A percentile compares a stretch with the other conserved stretches of the same genome.
These are phyloP conservation scores for Trissonchulus sp. DNA, from an alignment of 2,888 invertebrate species.

Conservation along the genomic window DNA sequence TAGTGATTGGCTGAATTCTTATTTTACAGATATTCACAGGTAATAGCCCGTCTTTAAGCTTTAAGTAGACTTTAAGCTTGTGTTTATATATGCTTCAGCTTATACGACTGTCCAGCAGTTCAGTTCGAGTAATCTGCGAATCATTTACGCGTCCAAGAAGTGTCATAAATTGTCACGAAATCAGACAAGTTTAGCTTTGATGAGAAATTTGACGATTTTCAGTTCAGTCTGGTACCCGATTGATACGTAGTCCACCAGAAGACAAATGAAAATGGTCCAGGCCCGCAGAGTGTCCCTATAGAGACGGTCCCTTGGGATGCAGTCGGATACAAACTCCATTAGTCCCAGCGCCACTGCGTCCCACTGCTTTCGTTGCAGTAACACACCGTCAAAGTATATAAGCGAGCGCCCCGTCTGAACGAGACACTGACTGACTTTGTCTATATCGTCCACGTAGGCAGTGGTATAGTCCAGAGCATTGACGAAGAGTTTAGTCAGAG, in stretches of 20 bases:
- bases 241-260: not conserved
- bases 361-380: constrained; percentile 20
- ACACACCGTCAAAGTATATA: constrained; percentile 15
- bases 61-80: too few relatives aligned
- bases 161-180: too few relatives aligned
- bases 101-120: too few relatives aligned
- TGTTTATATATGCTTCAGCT: too few relatives aligned
- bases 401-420: constrained; percentile 20
- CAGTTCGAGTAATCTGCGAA: too few relatives aligned
- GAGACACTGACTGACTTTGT: not conserved
- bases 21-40: too few relatives aligned
- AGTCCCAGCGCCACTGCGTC: constrained; percentile 12
- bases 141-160: too few relatives aligned
- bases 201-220: constrained; percentile 9
- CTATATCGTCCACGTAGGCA: not conserved
- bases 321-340: constrained; percentile 16
- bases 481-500: not conserved
- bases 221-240: constrained; percentile 23
- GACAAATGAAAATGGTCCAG: constrained; percentile 17
- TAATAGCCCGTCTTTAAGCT: too few relatives aligned
- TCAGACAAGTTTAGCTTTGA: not conserved
- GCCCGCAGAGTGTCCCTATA: constrained; percentile 19
- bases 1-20: too few relatives aligned
- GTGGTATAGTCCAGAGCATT: not conserved
- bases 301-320: not conserved